Evolutionary conservation across 53 echinoderm and acorn worm species (phyloP).

Genomic region (Temnopleurus reevesii): DNA sequence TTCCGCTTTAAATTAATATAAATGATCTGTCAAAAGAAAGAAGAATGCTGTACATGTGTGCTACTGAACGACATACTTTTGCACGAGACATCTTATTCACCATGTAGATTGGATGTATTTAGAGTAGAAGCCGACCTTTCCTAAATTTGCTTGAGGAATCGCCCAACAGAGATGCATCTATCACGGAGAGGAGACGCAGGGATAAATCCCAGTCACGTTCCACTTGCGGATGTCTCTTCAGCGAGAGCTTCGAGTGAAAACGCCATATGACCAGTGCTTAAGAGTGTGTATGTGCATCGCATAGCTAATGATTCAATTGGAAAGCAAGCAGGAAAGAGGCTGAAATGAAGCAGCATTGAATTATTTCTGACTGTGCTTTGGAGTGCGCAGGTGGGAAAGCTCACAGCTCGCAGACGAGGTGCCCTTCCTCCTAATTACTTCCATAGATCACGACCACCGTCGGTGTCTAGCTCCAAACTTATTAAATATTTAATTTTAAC

Average conservation of each 20-base stretch:
- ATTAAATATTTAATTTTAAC: not conserved
- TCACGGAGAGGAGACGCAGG: not conserved
- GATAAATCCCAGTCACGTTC: constrained; percentile 22
- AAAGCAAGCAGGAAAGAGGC: not conserved
- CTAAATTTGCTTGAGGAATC: not conserved
- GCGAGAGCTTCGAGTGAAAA: constrained; percentile 16
- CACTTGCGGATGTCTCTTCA: not conserved
- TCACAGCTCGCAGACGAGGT: not conserved
- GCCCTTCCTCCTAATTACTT: not conserved
- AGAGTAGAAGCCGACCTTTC: not conserved
- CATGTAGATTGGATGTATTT: not conserved
- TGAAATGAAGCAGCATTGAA: not conserved
- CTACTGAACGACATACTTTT: not conserved
- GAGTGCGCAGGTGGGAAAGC: not conserved
- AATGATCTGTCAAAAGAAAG: not conserved
- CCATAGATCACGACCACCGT: constrained; percentile 18
- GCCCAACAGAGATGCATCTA: not conserved
- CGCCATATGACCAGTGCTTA: not conserved
- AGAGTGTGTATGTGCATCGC: constrained; percentile 30
- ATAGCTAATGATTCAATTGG: constrained; percentile 32
- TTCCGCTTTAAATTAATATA: not conserved
- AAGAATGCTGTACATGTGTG: too few species aligned
- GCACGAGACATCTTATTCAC: not conserved
- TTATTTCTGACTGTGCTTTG: not conserved
- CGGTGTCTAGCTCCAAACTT: not conserved